A percentile compares a stretch with the other conserved stretches of the same genome.
These are phyloP conservation scores for Lanistes nyassanus DNA, from an alignment of 1,140 invertebrate genomes.

Conservation along the genomic window DNA sequence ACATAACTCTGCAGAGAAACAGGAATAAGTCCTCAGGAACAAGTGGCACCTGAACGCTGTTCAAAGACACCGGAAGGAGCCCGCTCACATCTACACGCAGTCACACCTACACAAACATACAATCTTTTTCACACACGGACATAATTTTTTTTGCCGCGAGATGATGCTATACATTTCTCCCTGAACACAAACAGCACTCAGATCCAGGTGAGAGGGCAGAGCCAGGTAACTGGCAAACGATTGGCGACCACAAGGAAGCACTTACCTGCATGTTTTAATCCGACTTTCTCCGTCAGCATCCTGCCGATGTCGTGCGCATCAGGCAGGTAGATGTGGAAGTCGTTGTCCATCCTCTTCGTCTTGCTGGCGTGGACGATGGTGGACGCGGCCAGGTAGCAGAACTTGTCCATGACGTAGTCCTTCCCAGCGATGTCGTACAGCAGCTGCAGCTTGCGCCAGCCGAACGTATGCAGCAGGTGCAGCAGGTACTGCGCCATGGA, in stretches of 20 bases:
- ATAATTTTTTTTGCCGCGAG: no score
- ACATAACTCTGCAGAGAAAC: no score
- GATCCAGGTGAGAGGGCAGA: no score
- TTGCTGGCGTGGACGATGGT: slow-evolving; percentile 48
- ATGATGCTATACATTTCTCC: no score
- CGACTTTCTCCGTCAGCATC: slow-evolving; percentile 62
- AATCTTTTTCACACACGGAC: neutral
- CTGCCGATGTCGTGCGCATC: slow-evolving; percentile 59
- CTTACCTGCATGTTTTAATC: slow-evolving; percentile 60
- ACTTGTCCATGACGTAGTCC: slow-evolving; percentile 67
- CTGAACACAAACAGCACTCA: no score
- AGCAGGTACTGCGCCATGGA: slow-evolving; percentile 77
- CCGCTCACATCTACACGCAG: slow-evolving; percentile 8
- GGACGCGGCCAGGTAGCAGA: slow-evolving; percentile 61
- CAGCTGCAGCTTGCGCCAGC: slow-evolving; percentile 77
- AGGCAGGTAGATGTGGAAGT: slow-evolving; percentile 67
- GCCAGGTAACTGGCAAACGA: no score
- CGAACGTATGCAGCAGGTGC: slow-evolving; percentile 76
- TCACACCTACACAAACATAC: neutral
- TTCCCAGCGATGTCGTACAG: slow-evolving; percentile 78
- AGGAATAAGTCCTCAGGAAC: no score
- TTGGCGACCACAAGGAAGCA: slow-evolving; percentile 1
- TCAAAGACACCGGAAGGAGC: no score
- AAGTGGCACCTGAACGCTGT: no score
- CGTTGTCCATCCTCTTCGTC: slow-evolving; percentile 68